Evolutionary conservation across 2,888 invertebrate genomes (phyloP).

Genomic region (Drosophila acutilabella): DNA sequence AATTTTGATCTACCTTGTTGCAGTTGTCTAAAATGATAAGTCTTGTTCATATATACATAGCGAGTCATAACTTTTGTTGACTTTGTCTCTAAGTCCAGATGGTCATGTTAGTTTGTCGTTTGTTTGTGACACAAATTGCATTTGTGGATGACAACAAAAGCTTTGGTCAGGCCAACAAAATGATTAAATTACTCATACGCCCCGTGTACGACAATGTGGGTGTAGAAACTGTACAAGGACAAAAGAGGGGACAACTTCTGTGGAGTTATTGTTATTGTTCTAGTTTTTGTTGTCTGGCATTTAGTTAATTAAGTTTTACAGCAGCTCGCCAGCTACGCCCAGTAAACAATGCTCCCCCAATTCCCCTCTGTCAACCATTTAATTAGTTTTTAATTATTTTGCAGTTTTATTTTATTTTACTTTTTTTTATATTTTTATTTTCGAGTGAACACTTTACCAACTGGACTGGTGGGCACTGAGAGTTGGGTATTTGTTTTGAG

Average conservation of each 20-base stretch:
- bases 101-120: slow-evolving; percentile 53
- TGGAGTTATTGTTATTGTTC: slow-evolving; percentile 61
- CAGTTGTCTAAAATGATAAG: neutral
- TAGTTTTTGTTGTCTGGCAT: slow-evolving; percentile 49
- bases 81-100: slow-evolving; percentile 53
- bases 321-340: slow-evolving; percentile 47
- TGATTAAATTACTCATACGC: slow-evolving; percentile 77
- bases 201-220: slow-evolving; percentile 43
- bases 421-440: slow-evolving; percentile 9
- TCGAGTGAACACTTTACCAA: slow-evolving; percentile 31
- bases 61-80: slow-evolving; percentile 55
- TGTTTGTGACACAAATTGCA: slow-evolving; percentile 73
- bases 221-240: slow-evolving; percentile 6
- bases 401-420: slow-evolving; percentile 34
- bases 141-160: slow-evolving; percentile 74
- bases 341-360: slow-evolving; percentile 11
- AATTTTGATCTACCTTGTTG: slow-evolving; percentile 7
- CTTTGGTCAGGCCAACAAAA: slow-evolving; percentile 64
- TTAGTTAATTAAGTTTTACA: slow-evolving; percentile 78
- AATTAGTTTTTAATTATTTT: slow-evolving; percentile 77
- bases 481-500: slow-evolving; percentile 58
- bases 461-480: slow-evolving; percentile 29
- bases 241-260: slow-evolving; percentile 34
- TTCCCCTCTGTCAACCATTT: slow-evolving; percentile 43
- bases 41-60: neutral